Evolutionary conservation across 2,113 vertebrate genomes (phyloP), one percentile per base, ranked within the genome.

Genomic region (Otis tarda): DNA sequence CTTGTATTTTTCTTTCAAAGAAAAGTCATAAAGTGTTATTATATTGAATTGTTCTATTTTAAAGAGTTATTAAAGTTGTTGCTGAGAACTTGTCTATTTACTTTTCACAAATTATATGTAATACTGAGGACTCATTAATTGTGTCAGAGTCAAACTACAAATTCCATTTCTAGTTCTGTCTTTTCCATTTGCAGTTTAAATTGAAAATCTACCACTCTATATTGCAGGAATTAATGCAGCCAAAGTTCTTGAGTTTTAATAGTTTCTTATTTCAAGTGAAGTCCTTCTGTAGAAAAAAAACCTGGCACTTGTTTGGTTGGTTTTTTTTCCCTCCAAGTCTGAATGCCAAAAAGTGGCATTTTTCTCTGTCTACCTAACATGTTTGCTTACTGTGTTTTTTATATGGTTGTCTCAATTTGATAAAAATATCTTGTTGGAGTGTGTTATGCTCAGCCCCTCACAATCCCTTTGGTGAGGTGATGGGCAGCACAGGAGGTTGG

Each of bases 281-380:
- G 8, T 33, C 2, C 7, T 77, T 71, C 33, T 14, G 18, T 19
- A 60, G 64, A 77, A 67, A 52, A 49, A 52, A 49, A 19, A 17
- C 6, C 2, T 35, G 10, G 0, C 1, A 7, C 37, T 18, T 22
- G 47, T 56, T 31, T 30, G 8, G 17, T 16, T 30, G 28, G 18
- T 14, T 43, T 30, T 12, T 8, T 20, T 28, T 28, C 6, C 8
- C 28, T 4, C 35, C 10, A 63, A 31, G 15, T 39, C 33, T 56
- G 33, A 20, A 33, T 56, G 35, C 61, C 8, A 60, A 65, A 65
- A 85, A 39, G 14, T 39, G 31, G 1, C 7, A 7, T 77, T 89
- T 70, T 56, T 55, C 14, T 77, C 14, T 69, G 11, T 31, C 45
- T 56, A 23, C 17, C 7, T 67, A 56, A 21, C 5, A 43, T 9